phyloP scores from a whole-genome alignment of 2,888 invertebrate genomes.

The Lasioglossum vierecki region DNA sequence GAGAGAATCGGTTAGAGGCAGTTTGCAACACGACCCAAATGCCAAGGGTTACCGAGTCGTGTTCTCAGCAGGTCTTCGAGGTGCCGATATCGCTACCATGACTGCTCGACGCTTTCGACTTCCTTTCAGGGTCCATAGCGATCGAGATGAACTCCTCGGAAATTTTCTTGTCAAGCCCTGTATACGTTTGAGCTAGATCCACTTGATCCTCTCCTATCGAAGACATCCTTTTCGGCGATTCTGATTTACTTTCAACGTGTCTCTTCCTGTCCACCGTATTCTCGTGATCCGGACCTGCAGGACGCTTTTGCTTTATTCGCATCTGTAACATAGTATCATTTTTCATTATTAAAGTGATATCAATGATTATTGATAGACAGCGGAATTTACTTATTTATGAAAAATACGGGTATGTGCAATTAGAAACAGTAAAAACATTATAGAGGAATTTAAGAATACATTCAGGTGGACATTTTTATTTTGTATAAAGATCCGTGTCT shows the following conservation, averaged over 20 bases:
- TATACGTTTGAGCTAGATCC: conserved; percentile 80
- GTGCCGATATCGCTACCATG: conserved; percentile 79
- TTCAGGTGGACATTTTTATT: too few relatives aligned
- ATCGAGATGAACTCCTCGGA: conserved; percentile 83
- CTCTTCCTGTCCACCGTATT: conserved; percentile 70
- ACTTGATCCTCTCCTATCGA: conserved; percentile 78
- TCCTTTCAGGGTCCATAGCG: conserved; percentile 82
- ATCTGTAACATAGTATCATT: conserved; percentile 57
- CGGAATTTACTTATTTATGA: too few relatives aligned
- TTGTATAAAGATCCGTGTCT: too few relatives aligned
- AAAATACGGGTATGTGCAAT: too few relatives aligned
- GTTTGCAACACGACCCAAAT: conserved; percentile 1
- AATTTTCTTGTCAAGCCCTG: conserved; percentile 82
- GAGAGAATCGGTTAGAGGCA: conserved; percentile 1
- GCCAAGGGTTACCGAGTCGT: not conserved
- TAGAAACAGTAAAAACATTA: too few relatives aligned
- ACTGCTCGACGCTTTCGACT: conserved; percentile 79
- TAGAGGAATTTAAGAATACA: too few relatives aligned
- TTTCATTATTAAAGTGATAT: not conserved
- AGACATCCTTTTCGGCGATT: conserved; percentile 72
- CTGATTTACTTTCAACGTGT: conserved; percentile 71
- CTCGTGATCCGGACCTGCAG: conserved; percentile 71
- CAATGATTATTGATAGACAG: not conserved
- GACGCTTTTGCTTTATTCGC: conserved; percentile 77
- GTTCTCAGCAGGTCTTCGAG: conserved; percentile 58